Evolutionary conservation across 2,888 invertebrate genomes (phyloP).

Genomic region (Hirtodrosophila trivittata): DNA sequence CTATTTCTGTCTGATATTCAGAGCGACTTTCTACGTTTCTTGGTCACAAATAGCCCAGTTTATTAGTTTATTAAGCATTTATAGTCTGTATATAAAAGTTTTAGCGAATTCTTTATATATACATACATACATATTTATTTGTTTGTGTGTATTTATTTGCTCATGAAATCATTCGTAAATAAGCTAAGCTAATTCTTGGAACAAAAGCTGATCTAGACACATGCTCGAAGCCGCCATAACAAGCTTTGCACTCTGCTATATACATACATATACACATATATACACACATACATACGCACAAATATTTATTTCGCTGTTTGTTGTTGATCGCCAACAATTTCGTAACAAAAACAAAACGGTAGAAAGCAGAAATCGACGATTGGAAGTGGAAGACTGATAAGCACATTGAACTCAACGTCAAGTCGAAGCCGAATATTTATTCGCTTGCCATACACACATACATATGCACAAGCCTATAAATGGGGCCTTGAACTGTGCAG

Average conservation of each 20-base stretch:
- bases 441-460: neutral
- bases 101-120: no score
- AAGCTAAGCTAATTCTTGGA: slow-evolving; percentile 31
- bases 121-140: neutral
- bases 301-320: slow-evolving; percentile 13
- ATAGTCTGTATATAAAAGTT: no score
- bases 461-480: neutral
- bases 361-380: slow-evolving; percentile 28
- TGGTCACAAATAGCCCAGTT: no score
- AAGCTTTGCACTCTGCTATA: slow-evolving; percentile 35
- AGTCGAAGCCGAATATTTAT: slow-evolving; percentile 8
- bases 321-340: slow-evolving; percentile 55
- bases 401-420: slow-evolving; percentile 31
- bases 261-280: neutral
- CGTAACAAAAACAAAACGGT: slow-evolving; percentile 59
- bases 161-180: slow-evolving; percentile 21
- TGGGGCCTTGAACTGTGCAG: slow-evolving; percentile 33
- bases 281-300: slow-evolving; percentile 4
- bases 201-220: slow-evolving; percentile 36
- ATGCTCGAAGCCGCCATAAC: slow-evolving; percentile 5
- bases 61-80: no score
- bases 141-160: slow-evolving; percentile 2
- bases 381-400: slow-evolving; percentile 35
- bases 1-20: no score
- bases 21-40: no score